Base-by-base conservation (phyloP, 1,140 invertebrate genomes). In the Leptonema lineaticorne region DNA sequence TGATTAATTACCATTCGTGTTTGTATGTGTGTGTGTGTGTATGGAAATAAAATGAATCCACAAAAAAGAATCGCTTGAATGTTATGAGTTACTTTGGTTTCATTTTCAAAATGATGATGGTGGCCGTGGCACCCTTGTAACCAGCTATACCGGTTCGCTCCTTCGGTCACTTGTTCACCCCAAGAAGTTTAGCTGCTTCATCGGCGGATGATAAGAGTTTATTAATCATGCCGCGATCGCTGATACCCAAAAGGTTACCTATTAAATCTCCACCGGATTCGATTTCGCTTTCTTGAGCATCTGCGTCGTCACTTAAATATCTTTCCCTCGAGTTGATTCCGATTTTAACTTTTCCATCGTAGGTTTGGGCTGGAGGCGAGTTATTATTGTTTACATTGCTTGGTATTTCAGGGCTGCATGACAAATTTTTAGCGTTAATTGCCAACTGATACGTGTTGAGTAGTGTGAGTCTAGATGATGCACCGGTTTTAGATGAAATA, bases 191-290 rank as follows among this genome's bases (percentile, higher is more conserved):
- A 0, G 93, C 93, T 2, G 92, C 94, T 75, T 93, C 92, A 72
- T 95, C 92, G 0, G 92, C 86, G 1, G 92, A 90, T 0, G 91
- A 90, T 0, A 96, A 82, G 67, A 95, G 87, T 75, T 92, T 89
- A 74, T 96, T 94, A 41, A 95, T 88, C 63, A 95, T 90, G n/a
- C 90, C 88, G 67, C 89, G 89, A 76, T 93, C 92, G 63, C 90
- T 87, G 66, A 96, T 93, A 0, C 94, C 94, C 0, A 97, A 80
- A 0, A 97, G 83, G 78, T 95, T 94, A 0, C 93, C 92, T 71
- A 97, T 93, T 30, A 96, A 82, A 75, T 95, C 93, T 63, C 85
- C 85, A 45, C 87, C 85, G 68, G 85, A 85, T 74, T 86, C 85
- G 4, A 77, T 78, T 72, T 85, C 83, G 37, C 81, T 83, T 75